Evolutionary conservation across 23 tunicate genomes (phyloP).

Genomic region (Trididemnum nubilum): DNA sequence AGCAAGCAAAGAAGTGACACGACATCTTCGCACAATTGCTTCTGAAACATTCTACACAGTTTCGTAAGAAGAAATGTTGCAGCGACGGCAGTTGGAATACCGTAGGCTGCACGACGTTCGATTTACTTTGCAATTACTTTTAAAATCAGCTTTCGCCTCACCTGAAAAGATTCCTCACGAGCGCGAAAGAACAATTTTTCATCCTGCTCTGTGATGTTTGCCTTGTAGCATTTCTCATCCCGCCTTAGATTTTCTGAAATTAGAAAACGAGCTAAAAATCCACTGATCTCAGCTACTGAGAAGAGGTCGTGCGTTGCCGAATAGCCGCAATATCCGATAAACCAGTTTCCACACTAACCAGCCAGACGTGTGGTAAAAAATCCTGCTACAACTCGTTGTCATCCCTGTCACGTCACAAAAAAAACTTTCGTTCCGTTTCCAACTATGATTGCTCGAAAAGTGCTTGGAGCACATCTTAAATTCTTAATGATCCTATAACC

Average conservation of each 20-base stretch:
- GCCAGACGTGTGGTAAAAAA: too few species aligned
- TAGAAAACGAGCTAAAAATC: background rate
- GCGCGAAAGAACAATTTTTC: constrained; percentile 86
- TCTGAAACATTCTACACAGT: background rate
- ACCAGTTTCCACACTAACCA: too few species aligned
- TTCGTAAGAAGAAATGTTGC: background rate
- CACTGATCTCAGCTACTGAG: too few species aligned
- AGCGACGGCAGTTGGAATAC: background rate
- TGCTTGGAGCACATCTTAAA: too few species aligned
- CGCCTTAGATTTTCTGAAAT: too few species aligned
- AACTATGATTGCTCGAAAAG: too few species aligned
- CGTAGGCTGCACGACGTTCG: background rate
- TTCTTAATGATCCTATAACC: too few species aligned
- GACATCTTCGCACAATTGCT: background rate
- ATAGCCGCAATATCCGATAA: too few species aligned
- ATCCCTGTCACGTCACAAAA: too few species aligned
- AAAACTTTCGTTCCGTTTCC: too few species aligned
- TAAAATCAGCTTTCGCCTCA: constrained; percentile 1
- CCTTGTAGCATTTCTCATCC: constrained; percentile 57
- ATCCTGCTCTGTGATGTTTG: constrained; percentile 84
- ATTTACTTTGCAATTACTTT: background rate
- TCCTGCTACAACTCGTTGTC: too few species aligned
- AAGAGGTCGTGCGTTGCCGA: too few species aligned
- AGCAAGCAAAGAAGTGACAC: background rate
- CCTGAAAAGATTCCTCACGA: constrained; percentile 86